Conservation (phyloP, 2,113 vertebrate species). For the Dicrurus megarhynchus region DNA sequence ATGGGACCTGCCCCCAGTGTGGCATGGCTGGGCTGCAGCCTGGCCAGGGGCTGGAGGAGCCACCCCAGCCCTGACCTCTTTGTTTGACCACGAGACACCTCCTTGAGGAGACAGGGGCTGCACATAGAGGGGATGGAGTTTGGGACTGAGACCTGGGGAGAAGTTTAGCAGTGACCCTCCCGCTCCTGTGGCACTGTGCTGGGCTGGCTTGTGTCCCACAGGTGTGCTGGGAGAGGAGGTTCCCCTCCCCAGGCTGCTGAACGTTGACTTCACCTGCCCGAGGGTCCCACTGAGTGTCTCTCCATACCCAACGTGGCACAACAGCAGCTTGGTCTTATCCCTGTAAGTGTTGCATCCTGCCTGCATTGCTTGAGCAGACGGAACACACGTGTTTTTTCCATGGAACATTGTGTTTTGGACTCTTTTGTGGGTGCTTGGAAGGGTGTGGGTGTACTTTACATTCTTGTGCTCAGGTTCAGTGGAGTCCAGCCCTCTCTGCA, state of each 20-base stretch:
- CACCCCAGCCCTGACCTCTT: neutral
- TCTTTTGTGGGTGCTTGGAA: rapidly evolving
- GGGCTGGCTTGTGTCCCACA: neutral
- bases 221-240: constrained; percentile 45
- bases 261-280: neutral
- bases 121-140: neutral
- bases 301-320: neutral
- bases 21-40: neutral
- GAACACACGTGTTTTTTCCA: neutral
- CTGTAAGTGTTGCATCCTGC: neutral
- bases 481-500: constrained; percentile 29
- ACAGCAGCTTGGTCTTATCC: neutral
- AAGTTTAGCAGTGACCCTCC: neutral
- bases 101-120: neutral
- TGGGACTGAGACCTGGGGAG: neutral
- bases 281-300: neutral
- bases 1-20: rapidly evolving
- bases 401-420: neutral
- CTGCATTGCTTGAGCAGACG: neutral
- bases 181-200: rapidly evolving
- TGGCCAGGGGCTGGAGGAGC: neutral
- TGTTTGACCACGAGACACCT: constrained; percentile 6
- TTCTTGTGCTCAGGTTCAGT: neutral
- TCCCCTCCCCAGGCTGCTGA: constrained; percentile 66
- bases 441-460: neutral